Percentiles rank a stretch among this genome's conserved stretches.
Evolutionary conservation across 2,797 vertebrate species (phyloP).

Genomic region (Falco concolor): DNA sequence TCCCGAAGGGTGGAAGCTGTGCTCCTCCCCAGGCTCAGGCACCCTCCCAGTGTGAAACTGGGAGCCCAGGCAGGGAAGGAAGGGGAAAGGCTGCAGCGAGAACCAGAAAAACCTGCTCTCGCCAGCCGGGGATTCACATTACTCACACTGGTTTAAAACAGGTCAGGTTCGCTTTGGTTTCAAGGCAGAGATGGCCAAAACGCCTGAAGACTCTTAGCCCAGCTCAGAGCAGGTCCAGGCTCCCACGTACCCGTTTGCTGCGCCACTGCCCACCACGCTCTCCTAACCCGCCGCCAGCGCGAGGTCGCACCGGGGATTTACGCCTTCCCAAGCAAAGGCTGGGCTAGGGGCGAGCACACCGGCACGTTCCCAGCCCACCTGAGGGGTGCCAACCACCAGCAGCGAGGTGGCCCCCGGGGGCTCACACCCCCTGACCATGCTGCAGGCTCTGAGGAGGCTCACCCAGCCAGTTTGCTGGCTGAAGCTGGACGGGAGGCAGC

Average conservation of each 20-base stretch:
- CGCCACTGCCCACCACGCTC: not conserved
- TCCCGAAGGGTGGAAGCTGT: not conserved
- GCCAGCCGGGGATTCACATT: not conserved
- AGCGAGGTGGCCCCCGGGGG: rapidly evolving
- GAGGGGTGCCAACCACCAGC: rapidly evolving
- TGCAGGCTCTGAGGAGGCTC: not conserved
- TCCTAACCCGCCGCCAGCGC: not conserved
- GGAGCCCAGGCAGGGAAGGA: not conserved
- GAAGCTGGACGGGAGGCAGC: not conserved
- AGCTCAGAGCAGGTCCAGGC: not conserved
- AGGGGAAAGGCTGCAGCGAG: not conserved
- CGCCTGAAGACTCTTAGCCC: not conserved
- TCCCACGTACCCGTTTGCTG: rapidly evolving
- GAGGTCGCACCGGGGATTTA: not conserved
- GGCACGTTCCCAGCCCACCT: not conserved
- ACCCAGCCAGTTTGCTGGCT: not conserved
- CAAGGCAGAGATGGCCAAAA: not conserved
- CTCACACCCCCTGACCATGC: not conserved
- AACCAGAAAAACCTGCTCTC: constrained; percentile 58
- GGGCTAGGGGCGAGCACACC: rapidly evolving
- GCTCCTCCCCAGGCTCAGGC: not conserved
- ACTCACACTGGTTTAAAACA: constrained; percentile 12
- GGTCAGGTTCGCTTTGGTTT: constrained; percentile 21
- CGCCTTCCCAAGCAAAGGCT: not conserved
- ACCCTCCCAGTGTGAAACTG: not conserved